A percentile compares a stretch with the other conserved stretches of the same genome.
Conservation (phyloP, 64 coral and sea anemone genomes). For the Montipora cactus region DNA sequence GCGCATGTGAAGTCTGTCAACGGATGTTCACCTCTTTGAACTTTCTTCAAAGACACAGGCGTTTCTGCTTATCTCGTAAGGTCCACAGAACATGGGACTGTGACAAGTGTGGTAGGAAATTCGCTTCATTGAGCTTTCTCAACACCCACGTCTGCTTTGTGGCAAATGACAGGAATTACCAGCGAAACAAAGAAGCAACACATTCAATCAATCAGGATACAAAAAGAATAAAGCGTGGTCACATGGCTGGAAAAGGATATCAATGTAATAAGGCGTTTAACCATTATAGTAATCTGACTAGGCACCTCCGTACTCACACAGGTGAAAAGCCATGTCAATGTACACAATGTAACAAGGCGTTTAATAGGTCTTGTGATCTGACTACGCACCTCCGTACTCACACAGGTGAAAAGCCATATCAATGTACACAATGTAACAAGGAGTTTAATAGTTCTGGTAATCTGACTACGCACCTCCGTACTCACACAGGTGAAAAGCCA, state of each 20-base stretch:
- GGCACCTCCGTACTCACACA: slow-evolving; percentile 1
- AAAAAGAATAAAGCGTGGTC: too few species aligned
- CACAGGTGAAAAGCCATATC: slow-evolving; percentile 9
- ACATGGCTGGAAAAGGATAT: too few species aligned
- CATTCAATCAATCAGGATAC: too few species aligned
- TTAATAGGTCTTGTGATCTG: background rate
- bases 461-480: slow-evolving; percentile 21
- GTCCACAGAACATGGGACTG: slow-evolving; percentile 24
- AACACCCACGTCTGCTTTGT: background rate
- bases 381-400: background rate
- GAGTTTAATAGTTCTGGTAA: background rate
- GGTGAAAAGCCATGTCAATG: slow-evolving; percentile 30
- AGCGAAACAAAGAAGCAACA: too few species aligned
- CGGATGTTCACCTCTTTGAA: background rate
- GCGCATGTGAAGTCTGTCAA: background rate
- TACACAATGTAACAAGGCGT: slow-evolving; percentile 22
- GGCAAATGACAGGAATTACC: too few species aligned
- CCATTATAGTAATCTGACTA: too few species aligned
- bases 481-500: slow-evolving; percentile 33
- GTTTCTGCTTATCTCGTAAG: background rate
- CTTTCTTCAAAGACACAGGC: background rate
- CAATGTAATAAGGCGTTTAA: too few species aligned
- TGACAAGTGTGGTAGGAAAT: background rate
- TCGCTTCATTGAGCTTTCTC: background rate
- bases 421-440: slow-evolving; percentile 56